phyloP scores from a whole-genome alignment of 1,140 invertebrate species.

The Ptiloglossa arizonensis region DNA sequence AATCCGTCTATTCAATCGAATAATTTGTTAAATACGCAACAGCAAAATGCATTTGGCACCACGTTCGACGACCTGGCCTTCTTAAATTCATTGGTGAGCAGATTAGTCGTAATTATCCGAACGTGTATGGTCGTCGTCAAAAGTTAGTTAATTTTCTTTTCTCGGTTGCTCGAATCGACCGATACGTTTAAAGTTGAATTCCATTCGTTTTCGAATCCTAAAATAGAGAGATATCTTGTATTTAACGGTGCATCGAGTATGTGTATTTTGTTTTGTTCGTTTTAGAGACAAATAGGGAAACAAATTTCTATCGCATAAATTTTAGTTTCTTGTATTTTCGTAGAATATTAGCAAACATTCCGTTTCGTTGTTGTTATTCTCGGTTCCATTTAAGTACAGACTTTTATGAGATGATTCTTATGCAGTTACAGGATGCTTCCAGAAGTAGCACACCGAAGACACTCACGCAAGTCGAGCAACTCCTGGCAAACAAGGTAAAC shows the following conservation, averaged over 20 bases:
- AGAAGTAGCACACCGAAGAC: conserved; percentile 72
- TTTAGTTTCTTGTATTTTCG: too few relatives aligned
- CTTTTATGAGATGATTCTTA: neutral
- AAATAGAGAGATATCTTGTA: too few relatives aligned
- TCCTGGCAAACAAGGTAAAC: conserved; percentile 77
- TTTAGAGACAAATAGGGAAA: neutral
- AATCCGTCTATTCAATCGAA: neutral
- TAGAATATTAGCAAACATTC: too few relatives aligned
- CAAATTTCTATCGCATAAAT: neutral
- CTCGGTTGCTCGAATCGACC: too few relatives aligned
- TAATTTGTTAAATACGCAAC: conserved; percentile 49
- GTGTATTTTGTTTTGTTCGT: too few relatives aligned
- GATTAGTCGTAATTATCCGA: neutral
- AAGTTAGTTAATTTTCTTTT: neutral
- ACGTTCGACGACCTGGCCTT: conserved; percentile 78
- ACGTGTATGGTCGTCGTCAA: too few relatives aligned
- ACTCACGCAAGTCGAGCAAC: conserved; percentile 76
- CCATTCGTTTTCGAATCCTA: too few relatives aligned
- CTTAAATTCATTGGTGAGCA: conserved; percentile 77
- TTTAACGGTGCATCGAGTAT: neutral
- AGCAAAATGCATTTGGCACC: conserved; percentile 75
- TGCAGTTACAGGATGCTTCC: conserved; percentile 71
- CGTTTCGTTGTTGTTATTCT: neutral
- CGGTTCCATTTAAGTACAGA: neutral
- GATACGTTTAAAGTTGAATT: too few relatives aligned